phyloP scores from a whole-genome alignment of 2,797 vertebrate genomes.

The Enteromius radiatus region DNA sequence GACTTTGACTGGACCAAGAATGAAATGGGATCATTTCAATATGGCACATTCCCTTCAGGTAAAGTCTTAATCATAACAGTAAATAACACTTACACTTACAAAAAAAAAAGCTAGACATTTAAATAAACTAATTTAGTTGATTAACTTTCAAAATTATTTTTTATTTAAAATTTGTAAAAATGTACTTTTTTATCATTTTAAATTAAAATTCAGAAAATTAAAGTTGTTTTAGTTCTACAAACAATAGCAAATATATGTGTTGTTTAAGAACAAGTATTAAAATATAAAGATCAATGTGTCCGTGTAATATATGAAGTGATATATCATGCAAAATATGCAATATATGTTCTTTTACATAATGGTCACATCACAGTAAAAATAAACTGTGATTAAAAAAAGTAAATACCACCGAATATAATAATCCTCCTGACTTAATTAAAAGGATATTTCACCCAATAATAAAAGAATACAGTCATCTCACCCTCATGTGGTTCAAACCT shows the following conservation, averaged over 20 bases:
- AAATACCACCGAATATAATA: background rate
- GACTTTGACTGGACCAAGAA: constrained; percentile 85
- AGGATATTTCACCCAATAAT: background rate
- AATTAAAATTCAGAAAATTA: no score
- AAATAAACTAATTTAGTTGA: no score
- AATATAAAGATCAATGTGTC: background rate
- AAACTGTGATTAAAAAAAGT: background rate
- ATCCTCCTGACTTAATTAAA: background rate
- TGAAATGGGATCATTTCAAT: constrained; percentile 85
- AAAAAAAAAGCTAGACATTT: no score
- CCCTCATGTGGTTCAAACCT: background rate
- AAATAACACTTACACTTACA: background rate
- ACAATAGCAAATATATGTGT: background rate
- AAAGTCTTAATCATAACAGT: constrained; percentile 50
- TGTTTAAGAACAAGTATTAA: background rate
- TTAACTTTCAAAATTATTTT: no score
- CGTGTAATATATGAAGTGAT: background rate
- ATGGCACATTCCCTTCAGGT: constrained; percentile 88
- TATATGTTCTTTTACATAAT: background rate
- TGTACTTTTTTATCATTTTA: no score
- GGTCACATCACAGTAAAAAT: background rate
- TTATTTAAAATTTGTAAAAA: no score
- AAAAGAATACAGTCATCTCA: background rate
- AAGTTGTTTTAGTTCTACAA: background rate
- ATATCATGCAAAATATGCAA: background rate